Evolutionary conservation across 2,797 vertebrate species (phyloP), one percentile per base, ranked within the genome.

Genomic region (Onychomys leucogaster): DNA sequence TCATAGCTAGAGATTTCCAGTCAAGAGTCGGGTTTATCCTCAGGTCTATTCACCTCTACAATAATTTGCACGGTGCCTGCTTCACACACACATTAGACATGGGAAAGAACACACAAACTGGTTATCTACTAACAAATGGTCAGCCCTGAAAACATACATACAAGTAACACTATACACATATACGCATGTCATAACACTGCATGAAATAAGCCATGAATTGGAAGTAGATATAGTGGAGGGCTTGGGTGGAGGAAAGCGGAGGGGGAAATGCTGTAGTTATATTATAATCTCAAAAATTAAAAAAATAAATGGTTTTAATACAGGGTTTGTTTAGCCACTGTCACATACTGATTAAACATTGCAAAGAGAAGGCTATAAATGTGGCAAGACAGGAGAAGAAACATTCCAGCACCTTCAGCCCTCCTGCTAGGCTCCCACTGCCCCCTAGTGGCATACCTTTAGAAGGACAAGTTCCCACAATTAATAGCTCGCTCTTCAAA

Each of bases 11-110:
- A 93, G 57, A 77, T 83, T 52, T 43, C 78, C 90, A 59, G 5
- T 75, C 4, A 84, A 84, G 55, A 75, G 16, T 41, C 8, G 37
- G 29, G 71, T 83, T 73, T 73, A 87, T 41, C 17, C 34, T 81
- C 27, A 69, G 25, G n/a, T 89, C 89, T 61, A 89, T 85, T 84
- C 76, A 55, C n/a, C 85, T 81, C 61, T 71, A 82, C 87, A 71
- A 57, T 86, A 73, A 17, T 25, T 73, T 63, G 12, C 12, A 41
- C 63, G 27, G 43, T 78, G 55, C 57, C 43, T 75, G 2, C 69
- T 78, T 67, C 69, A 87, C 32, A 82, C 65, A 84, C 34, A 32
- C n/a, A 71, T 37, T 43, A 29, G 73, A 55, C 37, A 43, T 46
- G 67, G 46, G 55, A 65, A 95, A 84, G 37, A 84, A 29, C 59